phyloP scores from a whole-genome alignment of 2,888 invertebrate species.

The Pandemis heparana region DNA sequence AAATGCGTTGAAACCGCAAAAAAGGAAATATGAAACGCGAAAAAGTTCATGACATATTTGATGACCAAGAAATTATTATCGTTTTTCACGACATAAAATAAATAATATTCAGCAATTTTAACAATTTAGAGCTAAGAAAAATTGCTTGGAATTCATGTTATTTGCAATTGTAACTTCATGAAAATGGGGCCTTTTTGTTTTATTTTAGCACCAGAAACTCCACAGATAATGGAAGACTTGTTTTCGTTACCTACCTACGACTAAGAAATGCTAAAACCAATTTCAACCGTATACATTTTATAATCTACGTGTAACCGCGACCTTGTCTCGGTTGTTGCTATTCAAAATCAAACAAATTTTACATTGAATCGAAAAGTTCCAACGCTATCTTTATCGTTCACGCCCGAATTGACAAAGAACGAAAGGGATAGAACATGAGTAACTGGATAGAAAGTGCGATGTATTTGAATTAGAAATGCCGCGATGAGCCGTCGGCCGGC shows the following conservation, averaged over 20 bases:
- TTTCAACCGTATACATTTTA: slow-evolving; percentile 42
- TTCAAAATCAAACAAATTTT: slow-evolving; percentile 22
- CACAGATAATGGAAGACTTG: too few relatives aligned
- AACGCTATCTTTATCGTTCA: slow-evolving; percentile 17
- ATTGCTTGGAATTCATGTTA: background rate
- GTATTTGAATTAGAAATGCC: slow-evolving; percentile 24
- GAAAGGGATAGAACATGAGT: slow-evolving; percentile 6
- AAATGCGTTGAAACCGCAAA: background rate
- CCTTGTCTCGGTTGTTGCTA: slow-evolving; percentile 60
- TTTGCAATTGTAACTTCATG: background rate
- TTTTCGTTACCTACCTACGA: background rate
- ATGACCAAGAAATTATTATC: too few relatives aligned
- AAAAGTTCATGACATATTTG: background rate
- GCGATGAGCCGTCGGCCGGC: slow-evolving; percentile 22
- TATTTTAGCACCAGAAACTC: background rate
- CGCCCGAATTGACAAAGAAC: background rate
- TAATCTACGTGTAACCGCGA: slow-evolving; percentile 57
- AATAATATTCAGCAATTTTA: background rate
- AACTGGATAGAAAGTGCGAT: slow-evolving; percentile 15
- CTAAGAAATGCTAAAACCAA: slow-evolving; percentile 37
- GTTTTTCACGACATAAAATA: background rate
- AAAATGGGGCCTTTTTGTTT: background rate
- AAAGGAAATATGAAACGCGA: background rate
- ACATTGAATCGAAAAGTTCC: background rate
- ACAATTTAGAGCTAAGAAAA: background rate